Base-by-base conservation (phyloP, 1,140 invertebrate genomes). In the Melanaphis sacchari region DNA sequence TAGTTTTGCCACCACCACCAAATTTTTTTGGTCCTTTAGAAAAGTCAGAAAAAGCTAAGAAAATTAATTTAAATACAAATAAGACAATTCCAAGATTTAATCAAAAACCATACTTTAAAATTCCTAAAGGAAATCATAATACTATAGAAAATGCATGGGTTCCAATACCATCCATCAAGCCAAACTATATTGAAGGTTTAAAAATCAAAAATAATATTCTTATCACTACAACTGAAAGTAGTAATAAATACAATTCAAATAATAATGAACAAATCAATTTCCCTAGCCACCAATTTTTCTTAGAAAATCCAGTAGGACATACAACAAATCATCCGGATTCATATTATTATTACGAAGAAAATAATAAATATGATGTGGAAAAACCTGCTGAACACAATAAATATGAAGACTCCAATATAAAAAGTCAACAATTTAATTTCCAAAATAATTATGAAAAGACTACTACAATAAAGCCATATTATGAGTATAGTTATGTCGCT, bases 1-100 rank as follows among this genome's bases (percentile, higher is more conserved):
- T 98, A 87, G 97, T 98, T 31, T 95, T 98, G 54, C 98, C 98
- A 8, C 98, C 98, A 2, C 98, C 98, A 0, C 97, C 97, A 1
- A 97, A 98, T 94, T 98, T 98, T 95, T 98, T 98, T 94, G 96
- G 96, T 0, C 96, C 96, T 8, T 95, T 97, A 26, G 96, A 97
- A 87, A 92, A 92, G 8, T 43, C 59, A 46, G 94, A 95, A 91
- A 94, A 94, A 90, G 18, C 93, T 31, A 94, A 93, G 26, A 90
- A 93, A 54, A 90, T 84, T 40, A 94, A 93, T 36, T 93, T 93
- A 89, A 87, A 85, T 49, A 93, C 87, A 7, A 94, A 46, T 66
- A 94, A 93, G 59, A 54, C 87, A 38, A 66, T 81, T 36, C 92
- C 92, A n/a, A 89, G 94, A 90, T 93, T 93, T 43, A 90, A 94